A percentile compares a stretch with the other conserved stretches of the same genome.
Conservation (phyloP, 2,888 invertebrate species). For the Macaria notata region DNA sequence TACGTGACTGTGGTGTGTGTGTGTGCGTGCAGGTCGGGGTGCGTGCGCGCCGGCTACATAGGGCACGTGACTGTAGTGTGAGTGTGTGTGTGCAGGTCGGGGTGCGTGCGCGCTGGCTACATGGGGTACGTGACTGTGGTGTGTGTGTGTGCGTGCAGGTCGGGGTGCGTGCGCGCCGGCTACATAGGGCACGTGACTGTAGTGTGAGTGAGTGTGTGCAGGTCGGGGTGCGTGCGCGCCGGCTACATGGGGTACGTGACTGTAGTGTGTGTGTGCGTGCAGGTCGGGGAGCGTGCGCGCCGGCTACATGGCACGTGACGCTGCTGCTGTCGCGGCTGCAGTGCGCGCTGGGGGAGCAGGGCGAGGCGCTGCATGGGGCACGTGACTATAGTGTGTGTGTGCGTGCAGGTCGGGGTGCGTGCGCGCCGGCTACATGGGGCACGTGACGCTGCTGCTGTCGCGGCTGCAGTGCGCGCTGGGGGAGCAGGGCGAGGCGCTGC, state of each 20-base stretch:
- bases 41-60: constrained; percentile 80
- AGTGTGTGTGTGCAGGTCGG: constrained; percentile 31
- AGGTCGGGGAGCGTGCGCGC: constrained; percentile 48
- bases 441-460: constrained; percentile 73
- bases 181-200: constrained; percentile 84
- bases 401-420: constrained; percentile 28
- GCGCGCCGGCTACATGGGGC: constrained; percentile 84
- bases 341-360: constrained; percentile 32
- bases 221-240: constrained; percentile 48
- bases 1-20: constrained; percentile 31
- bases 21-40: constrained; percentile 11
- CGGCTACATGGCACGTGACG: constrained; percentile 84
- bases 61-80: constrained; percentile 76
- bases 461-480: constrained; percentile 37
- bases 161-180: constrained; percentile 60
- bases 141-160: constrained; percentile 23
- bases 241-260: constrained; percentile 85
- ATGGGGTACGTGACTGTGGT: constrained; percentile 82
- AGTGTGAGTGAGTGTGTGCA: constrained; percentile 28
- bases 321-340: constrained; percentile 53
- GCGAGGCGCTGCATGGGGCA: constrained; percentile 82
- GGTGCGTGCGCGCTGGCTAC: constrained; percentile 49
- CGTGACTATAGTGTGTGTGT: constrained; percentile 51
- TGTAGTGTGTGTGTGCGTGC: constrained; percentile 30
- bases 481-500: constrained; percentile 36